These are phyloP conservation scores for Tenebrio molitor DNA, from an alignment of 1,140 invertebrate genomes.

Conservation along the genomic window DNA sequence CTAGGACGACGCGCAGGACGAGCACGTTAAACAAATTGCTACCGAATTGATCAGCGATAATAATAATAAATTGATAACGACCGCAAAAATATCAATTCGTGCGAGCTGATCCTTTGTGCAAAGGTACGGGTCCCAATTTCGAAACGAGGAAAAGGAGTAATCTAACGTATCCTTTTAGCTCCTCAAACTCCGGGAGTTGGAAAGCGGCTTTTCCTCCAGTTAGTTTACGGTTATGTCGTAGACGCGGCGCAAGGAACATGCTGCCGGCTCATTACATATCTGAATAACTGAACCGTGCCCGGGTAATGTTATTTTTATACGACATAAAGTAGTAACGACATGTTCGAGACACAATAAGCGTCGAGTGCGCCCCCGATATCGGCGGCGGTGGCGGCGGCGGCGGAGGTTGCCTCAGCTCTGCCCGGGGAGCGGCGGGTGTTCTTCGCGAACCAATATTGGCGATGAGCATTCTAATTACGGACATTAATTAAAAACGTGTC, in stretches of 20 bases:
- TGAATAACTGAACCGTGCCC: slow-evolving; percentile 61
- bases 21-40: neutral
- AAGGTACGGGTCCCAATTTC: too few relatives aligned
- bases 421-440: slow-evolving; percentile 24
- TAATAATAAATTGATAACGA: too few relatives aligned
- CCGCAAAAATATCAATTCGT: too few relatives aligned
- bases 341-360: slow-evolving; percentile 61
- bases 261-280: slow-evolving; percentile 63
- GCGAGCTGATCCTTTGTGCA: too few relatives aligned
- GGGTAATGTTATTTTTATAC: slow-evolving; percentile 63
- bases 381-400: too few relatives aligned
- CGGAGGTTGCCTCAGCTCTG: slow-evolving; percentile 28
- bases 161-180: slow-evolving; percentile 11
- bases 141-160: too few relatives aligned
- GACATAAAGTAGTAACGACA: slow-evolving; percentile 63
- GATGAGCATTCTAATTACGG: slow-evolving; percentile 30
- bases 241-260: slow-evolving; percentile 58
- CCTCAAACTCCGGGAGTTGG: neutral
- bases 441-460: slow-evolving; percentile 32
- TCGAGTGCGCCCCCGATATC: slow-evolving; percentile 48
- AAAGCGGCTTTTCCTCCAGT: slow-evolving; percentile 58
- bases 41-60: too few relatives aligned
- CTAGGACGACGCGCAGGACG: slow-evolving; percentile 52
- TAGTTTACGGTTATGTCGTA: slow-evolving; percentile 60
- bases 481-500: slow-evolving; percentile 46